Base-by-base conservation (phyloP, 2,797 vertebrate genomes). In the Amblyopsis hoosieri region DNA sequence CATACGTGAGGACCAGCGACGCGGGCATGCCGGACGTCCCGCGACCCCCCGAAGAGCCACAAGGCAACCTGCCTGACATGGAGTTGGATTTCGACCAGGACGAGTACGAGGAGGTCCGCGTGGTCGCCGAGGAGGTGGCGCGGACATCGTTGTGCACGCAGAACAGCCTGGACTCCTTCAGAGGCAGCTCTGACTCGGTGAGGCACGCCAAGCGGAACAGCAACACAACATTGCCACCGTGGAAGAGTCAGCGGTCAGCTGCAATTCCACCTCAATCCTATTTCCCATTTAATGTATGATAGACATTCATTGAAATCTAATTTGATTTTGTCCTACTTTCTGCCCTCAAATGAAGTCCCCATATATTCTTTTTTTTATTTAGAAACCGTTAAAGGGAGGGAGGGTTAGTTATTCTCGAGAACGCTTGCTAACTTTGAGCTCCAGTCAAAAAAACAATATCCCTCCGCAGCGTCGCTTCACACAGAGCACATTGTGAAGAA, bases 21-120 rank as follows among this genome's bases (percentile, higher is more conserved):
- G 4, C 2, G 7, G 59, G 57, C 45, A 69, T 62, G 1, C 82
- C 75, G 1, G 73, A 69, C 58, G 67, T 73, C 17, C 23, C 23
- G 23, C 72, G 87, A 64, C 84, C 86, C 29, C 84, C 77, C 1
- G 92, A 93, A 23, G 81, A 79, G 0, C 66, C 89, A 57, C 92
- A 90, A 59, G 82, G 82, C 57, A 84, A 88, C 31, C 82, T 89
- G 3, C 91, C 70, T 0, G 95, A 96, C 57, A 66, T 91, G 1
- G 95, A 96, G 79, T 97, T 95, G 0, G 95, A 96, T 85, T 96
- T 95, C 0, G 95, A 97, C 81, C 95, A 96, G 45, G 95, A 97
- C 64, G 95, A 97, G 85, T 96, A 93, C 71, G 95, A 97, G 81
- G 94, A 94, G 71, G 86, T 76, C 54, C 93, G 94, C 45, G 83